Evolutionary conservation across 2,113 vertebrate genomes (phyloP), one percentile per base, ranked within the genome.

Genomic region (Enhydra lutris): DNA sequence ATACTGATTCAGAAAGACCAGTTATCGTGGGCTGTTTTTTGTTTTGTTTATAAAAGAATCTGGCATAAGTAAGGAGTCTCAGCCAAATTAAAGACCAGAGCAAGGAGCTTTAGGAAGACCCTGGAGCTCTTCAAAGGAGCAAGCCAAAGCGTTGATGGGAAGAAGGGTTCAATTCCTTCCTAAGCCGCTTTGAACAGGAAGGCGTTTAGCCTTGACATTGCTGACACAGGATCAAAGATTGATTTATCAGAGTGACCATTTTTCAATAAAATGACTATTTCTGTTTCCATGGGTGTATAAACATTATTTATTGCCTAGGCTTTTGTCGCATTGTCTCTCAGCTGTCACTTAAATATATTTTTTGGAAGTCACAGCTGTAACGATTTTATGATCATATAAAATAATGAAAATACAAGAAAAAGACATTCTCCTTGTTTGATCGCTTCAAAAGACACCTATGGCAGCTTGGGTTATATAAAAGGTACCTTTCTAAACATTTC

Each of bases 361-460:
- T 96, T 89, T 91, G 84, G 42, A 94, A 98, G 76, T 97, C 91
- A 93, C 78, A 92, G 97, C 93, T 98, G 97, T 97, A 98, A 92
- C 55, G 36, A 98, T 95, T 98, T 98, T 98, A 98, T 96, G 98
- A 83, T 95, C 61, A 39, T 98, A 97, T 96, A 98, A 98, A 98
- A 94, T 98, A 98, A 98, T 97, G 96, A 98, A 98, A 98, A 98
- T 87, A 92, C 91, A 89, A 96, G 97, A 94, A 97, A 98, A 98
- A 45, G 91, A 93, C 97, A 84, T 97, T 98, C 98, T 88, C 90
- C 94, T 97, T 86, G 93, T 98, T 98, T 98, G 97, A 98, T 97
- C 88, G 65, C 98, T 98, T 99, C 98, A 98, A 97, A 98, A 99
- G 98, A 98, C 98, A 98, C 98, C 98, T 98, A 97, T 89, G 96